Conservation (phyloP, 1,140 invertebrate species). For the Pomacea maculata region DNA sequence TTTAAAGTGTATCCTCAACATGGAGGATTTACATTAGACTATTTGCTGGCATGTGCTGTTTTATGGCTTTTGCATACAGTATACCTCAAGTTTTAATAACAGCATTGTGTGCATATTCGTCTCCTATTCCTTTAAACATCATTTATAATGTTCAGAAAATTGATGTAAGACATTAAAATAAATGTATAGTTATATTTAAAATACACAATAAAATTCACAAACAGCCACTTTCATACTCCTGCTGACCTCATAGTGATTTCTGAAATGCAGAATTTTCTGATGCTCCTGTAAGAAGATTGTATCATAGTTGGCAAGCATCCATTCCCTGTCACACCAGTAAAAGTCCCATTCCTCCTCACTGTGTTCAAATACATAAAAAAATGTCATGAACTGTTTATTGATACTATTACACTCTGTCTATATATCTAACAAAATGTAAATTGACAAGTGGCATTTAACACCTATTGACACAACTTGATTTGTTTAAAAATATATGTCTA, state of each 20-base stretch:
- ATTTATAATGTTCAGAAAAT: too few species aligned
- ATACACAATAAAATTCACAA: neutral
- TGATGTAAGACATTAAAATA: neutral
- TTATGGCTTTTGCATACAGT: too few species aligned
- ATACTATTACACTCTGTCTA: neutral
- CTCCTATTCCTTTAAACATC: too few species aligned
- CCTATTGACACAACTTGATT: neutral
- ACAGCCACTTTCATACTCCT: neutral
- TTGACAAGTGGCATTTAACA: neutral
- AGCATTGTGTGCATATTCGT: too few species aligned
- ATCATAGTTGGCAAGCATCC: constrained; percentile 67
- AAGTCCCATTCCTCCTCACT: constrained; percentile 69
- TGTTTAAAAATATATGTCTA: neutral
- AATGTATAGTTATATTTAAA: neutral
- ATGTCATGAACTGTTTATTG: neutral
- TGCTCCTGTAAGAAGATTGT: constrained; percentile 67
- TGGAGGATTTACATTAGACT: too few species aligned
- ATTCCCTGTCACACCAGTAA: constrained; percentile 68
- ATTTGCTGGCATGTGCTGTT: too few species aligned
- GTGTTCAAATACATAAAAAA: constrained; percentile 7
- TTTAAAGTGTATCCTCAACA: too few species aligned
- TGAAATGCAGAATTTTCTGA: constrained; percentile 68
- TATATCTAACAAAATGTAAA: neutral
- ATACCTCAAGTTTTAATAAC: too few species aligned
- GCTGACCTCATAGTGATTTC: constrained; percentile 68